Evolutionary conservation across 2,113 vertebrate species (phyloP), one percentile per base, ranked within the genome.

Genomic region (Tupaia tana): DNA sequence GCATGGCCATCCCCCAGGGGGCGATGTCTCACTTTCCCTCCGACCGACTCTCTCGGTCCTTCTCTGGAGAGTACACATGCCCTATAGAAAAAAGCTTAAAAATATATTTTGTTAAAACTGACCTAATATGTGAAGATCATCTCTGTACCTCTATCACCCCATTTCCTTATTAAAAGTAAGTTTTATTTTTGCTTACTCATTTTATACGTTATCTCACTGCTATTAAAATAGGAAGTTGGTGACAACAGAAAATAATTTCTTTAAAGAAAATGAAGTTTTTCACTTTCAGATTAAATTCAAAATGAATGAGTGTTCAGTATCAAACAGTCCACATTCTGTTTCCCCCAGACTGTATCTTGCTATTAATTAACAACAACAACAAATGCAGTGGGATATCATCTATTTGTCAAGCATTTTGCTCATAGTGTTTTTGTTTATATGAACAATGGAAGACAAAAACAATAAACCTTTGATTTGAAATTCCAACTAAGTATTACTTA

Each of bases 401-500:
- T 92, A 34, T 19, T 66, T 80, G 9, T 85, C 63, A 92, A 31
- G 91, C 58, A 69, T 64, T 71, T 15, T 90, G 18, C 7, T 7
- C 64, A 29, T 9, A 43, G 54, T 27, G 54, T 86, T 87, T 61
- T 56, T 70, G 15, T 66, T 77, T 31, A 31, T n/a, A 66, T 24
- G 31, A 86, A 13, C 54, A n/a, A 91, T 25, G 75, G 16, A 74
- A 67, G 58, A 25, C 7, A 54, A 54, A 74, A 81, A 92, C 22
- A 14, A 77, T 18, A 31, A 90, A 54, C 8, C 31, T 90, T 78
- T 74, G 9, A 70, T 93, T 91, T 92, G 58, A 82, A 66, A 58
- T 86, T 85, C 82, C 27, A 95, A 79, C 75, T 78, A 79, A 86
- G 74, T 19, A 66, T 66, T 52, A 71, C 52, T 4, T 58, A 93